These are phyloP conservation scores for Nematopogon swammerdamellus DNA, from an alignment of 2,888 invertebrate species.

Conservation along the genomic window DNA sequence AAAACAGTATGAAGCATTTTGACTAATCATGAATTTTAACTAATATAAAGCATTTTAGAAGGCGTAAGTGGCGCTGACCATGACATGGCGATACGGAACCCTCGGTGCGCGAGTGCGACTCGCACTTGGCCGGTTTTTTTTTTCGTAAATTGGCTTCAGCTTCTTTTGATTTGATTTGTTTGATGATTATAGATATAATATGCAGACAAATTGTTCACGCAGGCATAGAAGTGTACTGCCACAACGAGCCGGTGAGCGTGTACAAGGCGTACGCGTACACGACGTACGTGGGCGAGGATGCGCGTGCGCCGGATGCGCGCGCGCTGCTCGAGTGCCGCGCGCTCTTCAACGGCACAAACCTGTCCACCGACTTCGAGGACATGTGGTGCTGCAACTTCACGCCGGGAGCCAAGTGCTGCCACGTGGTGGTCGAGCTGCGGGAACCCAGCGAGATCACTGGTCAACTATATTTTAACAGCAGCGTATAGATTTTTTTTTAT, in stretches of 20 bases:
- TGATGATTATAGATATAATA: too few relatives aligned
- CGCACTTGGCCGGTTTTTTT: too few relatives aligned
- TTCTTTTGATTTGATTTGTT: too few relatives aligned
- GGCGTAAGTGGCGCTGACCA: too few relatives aligned
- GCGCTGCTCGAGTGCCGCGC: conserved; percentile 38
- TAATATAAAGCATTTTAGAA: too few relatives aligned
- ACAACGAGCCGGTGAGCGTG: conserved; percentile 25
- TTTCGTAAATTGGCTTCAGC: too few relatives aligned
- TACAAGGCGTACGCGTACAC: conserved; percentile 36
- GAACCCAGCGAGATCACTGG: conserved; percentile 36
- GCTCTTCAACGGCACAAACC: conserved; percentile 65
- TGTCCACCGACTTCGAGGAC: conserved; percentile 63
- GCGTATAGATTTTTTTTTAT: too few relatives aligned
- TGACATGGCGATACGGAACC: too few relatives aligned
- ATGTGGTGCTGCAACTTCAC: conserved; percentile 60
- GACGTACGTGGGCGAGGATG: conserved; percentile 23
- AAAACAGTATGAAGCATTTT: too few relatives aligned
- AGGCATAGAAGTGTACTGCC: conserved; percentile 47
- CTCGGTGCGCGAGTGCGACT: too few relatives aligned
- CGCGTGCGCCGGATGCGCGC: conserved; percentile 15
- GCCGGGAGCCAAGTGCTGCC: conserved; percentile 28
- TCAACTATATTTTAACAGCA: too few relatives aligned
- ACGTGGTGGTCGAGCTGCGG: conserved; percentile 35
- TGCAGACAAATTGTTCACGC: conserved; percentile 21
- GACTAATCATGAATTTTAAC: too few relatives aligned